Conservation (phyloP, 1,140 invertebrate genomes). For the Chrysomallon squamiferum region DNA sequence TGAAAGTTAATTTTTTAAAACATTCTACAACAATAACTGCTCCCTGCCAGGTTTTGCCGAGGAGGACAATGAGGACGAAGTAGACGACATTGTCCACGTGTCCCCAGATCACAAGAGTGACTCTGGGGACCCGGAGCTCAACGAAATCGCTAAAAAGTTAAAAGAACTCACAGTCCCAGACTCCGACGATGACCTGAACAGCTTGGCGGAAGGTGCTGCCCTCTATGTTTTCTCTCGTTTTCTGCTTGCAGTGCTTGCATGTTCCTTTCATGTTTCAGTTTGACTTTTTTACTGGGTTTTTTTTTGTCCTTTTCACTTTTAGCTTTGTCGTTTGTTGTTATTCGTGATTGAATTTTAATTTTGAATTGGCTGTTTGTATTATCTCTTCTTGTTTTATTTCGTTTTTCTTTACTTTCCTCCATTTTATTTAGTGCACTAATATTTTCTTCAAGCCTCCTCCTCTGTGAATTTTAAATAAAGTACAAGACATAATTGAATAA, state of each 20-base stretch:
- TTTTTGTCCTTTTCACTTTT: background rate
- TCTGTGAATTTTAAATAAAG: too few relatives aligned
- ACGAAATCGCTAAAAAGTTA: conserved; percentile 50
- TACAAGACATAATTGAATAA: too few relatives aligned
- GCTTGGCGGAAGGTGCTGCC: conserved; percentile 18
- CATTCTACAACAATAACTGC: conserved; percentile 9
- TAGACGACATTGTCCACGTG: conserved; percentile 29
- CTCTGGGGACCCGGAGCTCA: conserved; percentile 46
- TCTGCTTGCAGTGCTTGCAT: background rate
- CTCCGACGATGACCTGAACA: conserved; percentile 37
- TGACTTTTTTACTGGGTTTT: background rate
- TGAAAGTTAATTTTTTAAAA: too few relatives aligned
- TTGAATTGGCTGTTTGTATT: too few relatives aligned
- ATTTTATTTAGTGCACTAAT: too few relatives aligned
- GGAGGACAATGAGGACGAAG: conserved; percentile 31
- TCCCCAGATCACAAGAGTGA: conserved; percentile 34
- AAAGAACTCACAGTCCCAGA: conserved; percentile 40
- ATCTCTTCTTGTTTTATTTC: too few relatives aligned
- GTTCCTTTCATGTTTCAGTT: background rate
- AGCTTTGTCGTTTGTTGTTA: background rate
- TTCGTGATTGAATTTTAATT: too few relatives aligned
- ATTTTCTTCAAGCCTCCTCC: too few relatives aligned
- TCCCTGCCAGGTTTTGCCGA: conserved; percentile 45
- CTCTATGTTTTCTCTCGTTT: background rate
- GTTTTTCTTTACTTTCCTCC: too few relatives aligned